Evolutionary conservation across 2,797 vertebrate species (phyloP).

Genomic region (Centroberyx gerrardi): DNA sequence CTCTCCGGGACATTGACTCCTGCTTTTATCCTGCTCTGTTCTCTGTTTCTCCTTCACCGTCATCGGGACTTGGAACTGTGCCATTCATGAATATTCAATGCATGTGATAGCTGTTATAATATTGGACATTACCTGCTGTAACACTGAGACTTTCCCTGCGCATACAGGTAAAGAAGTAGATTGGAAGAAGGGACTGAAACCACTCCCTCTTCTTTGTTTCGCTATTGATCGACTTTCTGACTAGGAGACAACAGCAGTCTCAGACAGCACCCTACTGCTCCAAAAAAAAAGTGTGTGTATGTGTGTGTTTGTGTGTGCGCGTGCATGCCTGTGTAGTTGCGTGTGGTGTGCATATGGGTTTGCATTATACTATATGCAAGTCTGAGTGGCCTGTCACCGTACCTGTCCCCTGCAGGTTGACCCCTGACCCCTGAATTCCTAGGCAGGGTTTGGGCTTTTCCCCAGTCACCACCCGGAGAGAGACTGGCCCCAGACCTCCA

Average conservation of each 20-base stretch:
- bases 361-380: slow-evolving; percentile 40
- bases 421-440: slow-evolving; percentile 71
- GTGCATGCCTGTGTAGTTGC: neutral
- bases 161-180: slow-evolving; percentile 38
- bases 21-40: slow-evolving; percentile 66
- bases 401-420: slow-evolving; percentile 67
- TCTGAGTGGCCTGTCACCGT: slow-evolving; percentile 50
- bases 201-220: slow-evolving; percentile 63
- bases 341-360: slow-evolving; percentile 24
- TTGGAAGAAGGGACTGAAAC: slow-evolving; percentile 28
- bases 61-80: slow-evolving; percentile 59
- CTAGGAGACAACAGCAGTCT: slow-evolving; percentile 51
- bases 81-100: slow-evolving; percentile 66
- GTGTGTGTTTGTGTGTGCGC: neutral
- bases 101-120: slow-evolving; percentile 37
- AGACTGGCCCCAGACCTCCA: slow-evolving; percentile 35
- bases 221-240: slow-evolving; percentile 71
- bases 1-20: slow-evolving; percentile 65
- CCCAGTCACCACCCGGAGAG: slow-evolving; percentile 66
- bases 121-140: slow-evolving; percentile 38
- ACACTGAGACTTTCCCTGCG: slow-evolving; percentile 12
- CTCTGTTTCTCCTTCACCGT: slow-evolving; percentile 61
- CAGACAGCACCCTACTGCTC: slow-evolving; percentile 52
- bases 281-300: neutral
- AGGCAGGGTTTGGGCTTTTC: slow-evolving; percentile 54